Percentiles rank a stretch among this genome's conserved stretches.
Conservation (phyloP, 37 sponge, comb jelly and placozoan species). For the Amphimedon queenslandica region DNA sequence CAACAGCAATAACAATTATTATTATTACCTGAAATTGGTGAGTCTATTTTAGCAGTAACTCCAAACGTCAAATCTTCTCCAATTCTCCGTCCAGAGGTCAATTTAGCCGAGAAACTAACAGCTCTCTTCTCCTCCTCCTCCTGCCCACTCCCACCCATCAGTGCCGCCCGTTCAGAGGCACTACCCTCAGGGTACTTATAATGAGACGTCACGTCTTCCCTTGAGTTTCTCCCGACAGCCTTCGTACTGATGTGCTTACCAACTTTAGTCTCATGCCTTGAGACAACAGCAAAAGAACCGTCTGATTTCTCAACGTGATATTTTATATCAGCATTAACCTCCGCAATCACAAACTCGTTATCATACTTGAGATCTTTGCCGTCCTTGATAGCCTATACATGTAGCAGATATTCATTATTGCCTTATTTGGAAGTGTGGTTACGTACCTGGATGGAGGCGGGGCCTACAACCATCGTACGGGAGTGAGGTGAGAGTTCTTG, state of each 20-base stretch:
- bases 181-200: conserved; percentile 88
- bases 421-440: too few species aligned
- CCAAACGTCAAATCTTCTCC: conserved; percentile 27
- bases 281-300: conserved; percentile 32
- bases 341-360: conserved; percentile 68
- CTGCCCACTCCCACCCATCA: conserved; percentile 19
- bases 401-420: too few species aligned
- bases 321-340: conserved; percentile 93
- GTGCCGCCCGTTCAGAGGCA: conserved; percentile 63
- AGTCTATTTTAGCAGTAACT: not conserved
- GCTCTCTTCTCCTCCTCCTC: not conserved
- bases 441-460: conserved; percentile 42
- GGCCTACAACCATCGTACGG: conserved; percentile 40
- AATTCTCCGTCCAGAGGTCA: not conserved
- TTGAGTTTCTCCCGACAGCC: conserved; percentile 44
- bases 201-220: conserved; percentile 79
- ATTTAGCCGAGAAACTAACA: not conserved
- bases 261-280: conserved; percentile 43
- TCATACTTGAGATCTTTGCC: conserved; percentile 65
- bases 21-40: too few species aligned
- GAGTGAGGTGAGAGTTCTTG: conserved; percentile 55
- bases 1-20: too few species aligned
- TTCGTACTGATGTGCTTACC: conserved; percentile 85
- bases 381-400: conserved; percentile 50
- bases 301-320: conserved; percentile 21